phyloP scores from a whole-genome alignment of 2,797 vertebrate species.

The Masticophis lateralis region DNA sequence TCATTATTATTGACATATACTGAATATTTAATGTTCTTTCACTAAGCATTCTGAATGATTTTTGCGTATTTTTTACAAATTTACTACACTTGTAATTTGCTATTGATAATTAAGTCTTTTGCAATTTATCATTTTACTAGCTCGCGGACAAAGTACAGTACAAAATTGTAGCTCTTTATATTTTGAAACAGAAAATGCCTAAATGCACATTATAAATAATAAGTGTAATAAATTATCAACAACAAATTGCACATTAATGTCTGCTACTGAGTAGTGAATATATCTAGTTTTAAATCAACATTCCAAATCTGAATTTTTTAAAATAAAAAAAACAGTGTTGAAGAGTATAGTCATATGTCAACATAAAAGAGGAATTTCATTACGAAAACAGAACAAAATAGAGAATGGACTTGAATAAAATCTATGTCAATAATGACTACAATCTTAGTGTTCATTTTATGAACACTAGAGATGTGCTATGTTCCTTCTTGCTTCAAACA shows the following conservation, averaged over 20 bases:
- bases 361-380: neutral
- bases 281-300: neutral
- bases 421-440: neutral
- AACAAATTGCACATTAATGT: neutral
- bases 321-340: neutral
- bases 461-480: neutral
- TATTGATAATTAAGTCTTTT: slow-evolving; percentile 4
- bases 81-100: neutral
- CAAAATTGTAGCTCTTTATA: neutral
- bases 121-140: neutral
- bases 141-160: neutral
- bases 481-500: too few species aligned
- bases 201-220: neutral
- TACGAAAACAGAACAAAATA: neutral
- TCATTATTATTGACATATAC: neutral
- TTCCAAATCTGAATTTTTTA: neutral
- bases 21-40: neutral
- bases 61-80: neutral
- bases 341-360: neutral
- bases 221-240: neutral
- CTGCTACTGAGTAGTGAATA: neutral
- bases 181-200: neutral
- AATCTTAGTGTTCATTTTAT: neutral
- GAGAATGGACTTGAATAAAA: neutral
- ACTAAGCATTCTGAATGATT: neutral